These are phyloP conservation scores for Agrochola macilenta DNA, from an alignment of 2,888 invertebrate species.

Conservation along the genomic window DNA sequence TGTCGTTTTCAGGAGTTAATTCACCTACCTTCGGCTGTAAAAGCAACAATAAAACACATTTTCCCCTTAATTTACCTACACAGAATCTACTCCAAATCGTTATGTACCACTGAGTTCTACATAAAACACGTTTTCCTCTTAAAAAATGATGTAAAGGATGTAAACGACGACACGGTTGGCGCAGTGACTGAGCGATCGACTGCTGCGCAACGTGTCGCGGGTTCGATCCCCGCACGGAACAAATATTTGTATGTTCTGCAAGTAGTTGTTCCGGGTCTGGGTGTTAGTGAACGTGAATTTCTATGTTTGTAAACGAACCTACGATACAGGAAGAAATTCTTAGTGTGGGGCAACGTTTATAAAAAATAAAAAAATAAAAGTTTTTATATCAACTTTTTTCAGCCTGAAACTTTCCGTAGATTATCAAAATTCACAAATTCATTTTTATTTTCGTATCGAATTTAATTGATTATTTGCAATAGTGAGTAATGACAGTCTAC, in stretches of 20 bases:
- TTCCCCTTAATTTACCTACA: not conserved
- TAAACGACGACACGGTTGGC: too few species aligned
- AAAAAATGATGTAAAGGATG: too few species aligned
- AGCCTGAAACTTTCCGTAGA: not conserved
- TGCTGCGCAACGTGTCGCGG: too few species aligned
- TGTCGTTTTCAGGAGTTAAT: not conserved
- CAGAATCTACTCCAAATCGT: not conserved
- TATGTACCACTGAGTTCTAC: not conserved
- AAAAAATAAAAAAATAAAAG: too few species aligned
- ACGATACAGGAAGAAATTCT: too few species aligned
- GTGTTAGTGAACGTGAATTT: too few species aligned
- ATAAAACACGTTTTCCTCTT: not conserved
- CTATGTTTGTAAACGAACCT: too few species aligned
- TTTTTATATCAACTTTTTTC: not conserved
- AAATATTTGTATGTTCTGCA: too few species aligned
- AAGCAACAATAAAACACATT: not conserved
- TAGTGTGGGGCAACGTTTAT: too few species aligned
- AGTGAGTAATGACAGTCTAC: conserved; percentile 34
- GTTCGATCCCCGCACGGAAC: too few species aligned
- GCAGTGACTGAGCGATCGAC: too few species aligned
- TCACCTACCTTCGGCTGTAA: not conserved
- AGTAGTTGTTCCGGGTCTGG: too few species aligned
- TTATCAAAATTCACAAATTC: not conserved
- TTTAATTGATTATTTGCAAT: conserved; percentile 39
- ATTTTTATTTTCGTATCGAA: conserved; percentile 1